Percentiles rank a stretch among this genome's conserved stretches.
Evolutionary conservation across 2,888 invertebrate genomes (phyloP).

Genomic region (Lapara coniferarum): DNA sequence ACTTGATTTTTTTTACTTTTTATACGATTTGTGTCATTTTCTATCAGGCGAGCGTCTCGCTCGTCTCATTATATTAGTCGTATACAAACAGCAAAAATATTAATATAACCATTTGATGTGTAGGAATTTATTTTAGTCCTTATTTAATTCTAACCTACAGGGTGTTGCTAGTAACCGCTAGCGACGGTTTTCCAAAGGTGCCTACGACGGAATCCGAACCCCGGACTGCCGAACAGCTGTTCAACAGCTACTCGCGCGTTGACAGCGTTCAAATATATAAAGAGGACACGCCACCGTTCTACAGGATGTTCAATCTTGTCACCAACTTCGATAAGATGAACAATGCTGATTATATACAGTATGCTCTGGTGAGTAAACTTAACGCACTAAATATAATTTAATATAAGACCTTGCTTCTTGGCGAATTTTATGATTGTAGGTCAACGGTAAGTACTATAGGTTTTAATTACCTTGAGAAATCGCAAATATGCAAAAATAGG

Average conservation of each 20-base stretch:
- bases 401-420: no score
- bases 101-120: not conserved
- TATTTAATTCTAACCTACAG: slow-evolving; percentile 48
- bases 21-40: no score
- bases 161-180: slow-evolving; percentile 83
- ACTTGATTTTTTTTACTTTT: no score
- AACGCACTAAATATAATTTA: slow-evolving; percentile 50
- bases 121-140: no score
- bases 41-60: no score
- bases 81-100: no score
- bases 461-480: no score
- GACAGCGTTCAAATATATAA: slow-evolving; percentile 67
- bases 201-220: slow-evolving; percentile 37
- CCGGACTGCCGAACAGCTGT: slow-evolving; percentile 57
- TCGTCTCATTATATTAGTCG: no score
- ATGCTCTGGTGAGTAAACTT: slow-evolving; percentile 85
- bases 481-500: no score
- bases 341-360: slow-evolving; percentile 86
- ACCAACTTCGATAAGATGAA: slow-evolving; percentile 89
- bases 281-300: slow-evolving; percentile 77
- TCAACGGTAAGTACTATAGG: no score
- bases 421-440: no score
- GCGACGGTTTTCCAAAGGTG: slow-evolving; percentile 57
- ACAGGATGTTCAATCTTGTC: slow-evolving; percentile 87
- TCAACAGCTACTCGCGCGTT: slow-evolving; percentile 60